Evolutionary conservation across 2,113 vertebrate genomes (phyloP), one percentile per base, ranked within the genome.

Genomic region (human (Homo sapiens)): DNA sequence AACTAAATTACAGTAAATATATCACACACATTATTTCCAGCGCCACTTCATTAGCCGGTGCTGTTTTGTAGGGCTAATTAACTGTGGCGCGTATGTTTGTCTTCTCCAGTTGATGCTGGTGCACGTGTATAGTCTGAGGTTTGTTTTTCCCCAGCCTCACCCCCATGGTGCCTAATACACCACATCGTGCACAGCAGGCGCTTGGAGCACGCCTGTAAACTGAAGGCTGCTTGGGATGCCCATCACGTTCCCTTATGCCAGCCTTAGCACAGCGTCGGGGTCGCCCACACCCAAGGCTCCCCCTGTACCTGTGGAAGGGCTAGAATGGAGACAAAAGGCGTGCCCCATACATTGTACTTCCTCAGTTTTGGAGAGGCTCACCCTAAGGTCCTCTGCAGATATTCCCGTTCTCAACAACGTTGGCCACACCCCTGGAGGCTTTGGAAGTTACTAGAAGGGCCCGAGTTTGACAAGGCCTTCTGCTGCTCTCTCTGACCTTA

Each of bases 21-120:
- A 17, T 45, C 8, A 43, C 8, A 48, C 17, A 16, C 50, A 20
- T 13, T 2, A 4, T 66, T 64, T 45, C 59, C 17, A 22, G 17
- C 43, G n/a, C 20, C 5, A 27, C 1, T 25, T 43, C 70, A 17
- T 35, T 6, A 22, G 35, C 50, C 3, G 17, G 59, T 20, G 2
- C 1, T 6, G 4, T 14, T 43, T 32, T 35, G 14, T 10, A 9
- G 5, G 16, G 3, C 38, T 16, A 7, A 55, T 45, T 45, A 25
- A 78, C 14, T n/a, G 22, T 20, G 32, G 14, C 0, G 1, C 4
- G 27, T 4, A 1, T 1, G n/a, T 43, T 40, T 35, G 17, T 8
- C 64, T 20, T 43, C 38, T n/a, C 27, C 9, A 4, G 32, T 27
- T 48, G 7, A 14, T 6, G 43, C 45, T 45, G 35, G 66, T 13